Evolutionary conservation across 1,140 invertebrate genomes (phyloP), one percentile per base, ranked within the genome.

Genomic region (Aphis craccivora): DNA sequence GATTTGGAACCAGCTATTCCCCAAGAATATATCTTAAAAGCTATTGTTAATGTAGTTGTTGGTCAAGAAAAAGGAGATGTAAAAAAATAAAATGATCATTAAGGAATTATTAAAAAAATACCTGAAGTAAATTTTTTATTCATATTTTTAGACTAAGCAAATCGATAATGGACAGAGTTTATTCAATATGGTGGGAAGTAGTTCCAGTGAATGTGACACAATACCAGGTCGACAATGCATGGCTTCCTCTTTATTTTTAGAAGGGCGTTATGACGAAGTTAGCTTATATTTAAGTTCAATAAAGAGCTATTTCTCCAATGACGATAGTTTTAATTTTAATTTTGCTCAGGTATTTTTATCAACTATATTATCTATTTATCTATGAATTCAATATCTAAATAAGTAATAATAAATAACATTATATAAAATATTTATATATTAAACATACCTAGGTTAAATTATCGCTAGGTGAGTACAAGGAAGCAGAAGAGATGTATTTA

Each of bases 301-400:
- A 94, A 99, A 99, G 95, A 99, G 98, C 94, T 99, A 98, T 94
- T 99, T 99, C 94, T 97, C 98, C 94, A 98, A 98, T 95, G 98
- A 99, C 95, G 99, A 99, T 94, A 97, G 97, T 0, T 99, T 99
- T 95, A 99, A 99, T 95, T 99, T 99, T 94, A 99, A 99, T 95
- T 99, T 99, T 95, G 99, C 97, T 18, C 99, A 99, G 96, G 97
- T 96, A 94, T 94, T 83, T 93, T 37, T 22, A 37, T 30, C 30
- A 43, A 20, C 23, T 67, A 67, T 35, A 23, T 23, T 86, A 86
- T 48, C 14, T 90, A 40, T 40, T 40, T 60, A 30, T 43, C 23
- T 37, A 76, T 35, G 5, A 76, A 76, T n/a, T 76, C 18, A 18
- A 76, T 76, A 14, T 18, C 60, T 76, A 5, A 76, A 76, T 76